Evolutionary conservation across 2,888 invertebrate genomes (phyloP).

Genomic region (Netelia inedita): DNA sequence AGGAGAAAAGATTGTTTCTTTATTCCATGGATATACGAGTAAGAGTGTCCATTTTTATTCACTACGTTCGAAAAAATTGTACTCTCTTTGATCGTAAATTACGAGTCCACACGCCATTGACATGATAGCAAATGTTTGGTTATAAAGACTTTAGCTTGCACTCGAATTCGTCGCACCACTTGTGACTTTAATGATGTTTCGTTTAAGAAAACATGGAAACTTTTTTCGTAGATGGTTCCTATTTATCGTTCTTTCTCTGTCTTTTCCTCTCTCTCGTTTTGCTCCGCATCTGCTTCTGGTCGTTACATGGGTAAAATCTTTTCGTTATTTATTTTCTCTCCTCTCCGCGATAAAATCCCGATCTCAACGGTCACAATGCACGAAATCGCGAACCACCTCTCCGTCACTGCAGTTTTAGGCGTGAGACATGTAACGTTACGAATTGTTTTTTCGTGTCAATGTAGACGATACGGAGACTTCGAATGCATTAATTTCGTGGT

Average conservation of each 20-base stretch:
- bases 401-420: slow-evolving; percentile 27
- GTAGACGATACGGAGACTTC: slow-evolving; percentile 30
- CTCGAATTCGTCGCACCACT: slow-evolving; percentile 4
- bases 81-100: slow-evolving; percentile 35
- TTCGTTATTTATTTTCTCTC: background rate
- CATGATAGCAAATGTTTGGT: slow-evolving; percentile 32
- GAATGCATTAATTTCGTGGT: slow-evolving; percentile 47
- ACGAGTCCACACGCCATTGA: slow-evolving; percentile 2
- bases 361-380: background rate
- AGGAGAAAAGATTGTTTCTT: slow-evolving; percentile 8
- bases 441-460: slow-evolving; percentile 34
- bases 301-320: slow-evolving; percentile 1
- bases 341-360: slow-evolving; percentile 7
- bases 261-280: slow-evolving; percentile 18
- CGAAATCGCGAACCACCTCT: slow-evolving; percentile 45
- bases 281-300: background rate
- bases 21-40: slow-evolving; percentile 31
- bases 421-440: slow-evolving; percentile 33
- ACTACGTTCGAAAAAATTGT: slow-evolving; percentile 46
- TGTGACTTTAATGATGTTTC: slow-evolving; percentile 35
- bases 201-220: slow-evolving; percentile 33
- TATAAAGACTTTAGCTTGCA: background rate
- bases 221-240: slow-evolving; percentile 34
- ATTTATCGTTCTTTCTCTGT: slow-evolving; percentile 41
- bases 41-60: slow-evolving; percentile 51